These are phyloP conservation scores for Ostrea denselamellosa DNA, from an alignment of 1,140 invertebrate genomes.

Conservation along the genomic window DNA sequence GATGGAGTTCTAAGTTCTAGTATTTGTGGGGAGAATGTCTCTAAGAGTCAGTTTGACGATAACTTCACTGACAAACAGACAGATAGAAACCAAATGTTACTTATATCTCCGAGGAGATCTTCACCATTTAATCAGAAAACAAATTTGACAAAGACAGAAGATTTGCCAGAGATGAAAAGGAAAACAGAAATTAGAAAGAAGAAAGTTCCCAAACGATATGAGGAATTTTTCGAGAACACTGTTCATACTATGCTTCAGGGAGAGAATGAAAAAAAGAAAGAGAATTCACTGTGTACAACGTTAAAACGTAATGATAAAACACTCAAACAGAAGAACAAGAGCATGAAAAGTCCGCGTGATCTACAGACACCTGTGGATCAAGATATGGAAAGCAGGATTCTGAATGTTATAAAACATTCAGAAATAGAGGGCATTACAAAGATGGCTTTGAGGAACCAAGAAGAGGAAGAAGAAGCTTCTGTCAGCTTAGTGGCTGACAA, in stretches of 20 bases:
- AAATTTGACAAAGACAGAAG: neutral
- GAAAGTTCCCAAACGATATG: neutral
- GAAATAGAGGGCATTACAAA: neutral
- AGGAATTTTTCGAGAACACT: neutral
- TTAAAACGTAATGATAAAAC: neutral
- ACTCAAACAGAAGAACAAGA: neutral
- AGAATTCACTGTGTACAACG: neutral
- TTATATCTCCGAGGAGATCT: neutral
- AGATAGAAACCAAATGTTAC: neutral
- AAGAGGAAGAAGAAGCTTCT: conserved; percentile 4
- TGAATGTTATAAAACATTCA: conserved; percentile 12
- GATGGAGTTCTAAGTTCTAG: conserved; percentile 30
- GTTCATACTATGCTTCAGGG: neutral
- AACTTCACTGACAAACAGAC: neutral
- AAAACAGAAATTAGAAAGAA: neutral
- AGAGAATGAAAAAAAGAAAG: neutral
- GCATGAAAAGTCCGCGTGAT: neutral
- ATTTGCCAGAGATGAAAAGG: neutral
- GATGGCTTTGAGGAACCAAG: neutral
- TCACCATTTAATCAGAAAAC: neutral
- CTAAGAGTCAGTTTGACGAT: neutral
- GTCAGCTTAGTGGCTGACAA: neutral
- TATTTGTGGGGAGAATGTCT: neutral
- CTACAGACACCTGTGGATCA: neutral
- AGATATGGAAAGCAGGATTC: neutral